phyloP scores from a whole-genome alignment of 2,797 vertebrate species.

The Megalops cyprinoides region DNA sequence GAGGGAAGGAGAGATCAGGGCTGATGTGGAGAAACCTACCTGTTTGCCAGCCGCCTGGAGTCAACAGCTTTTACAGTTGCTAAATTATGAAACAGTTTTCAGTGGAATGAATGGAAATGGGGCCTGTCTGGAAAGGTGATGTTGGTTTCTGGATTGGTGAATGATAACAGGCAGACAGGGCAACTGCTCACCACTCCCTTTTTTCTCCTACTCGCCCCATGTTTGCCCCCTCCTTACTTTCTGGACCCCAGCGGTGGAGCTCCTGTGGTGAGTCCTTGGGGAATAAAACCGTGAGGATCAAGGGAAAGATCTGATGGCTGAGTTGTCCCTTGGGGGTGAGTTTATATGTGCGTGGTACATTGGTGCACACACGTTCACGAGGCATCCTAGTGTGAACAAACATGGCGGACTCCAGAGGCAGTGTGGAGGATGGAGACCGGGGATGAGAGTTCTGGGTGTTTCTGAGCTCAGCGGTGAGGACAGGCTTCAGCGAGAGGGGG shows the following conservation, averaged over 20 bases:
- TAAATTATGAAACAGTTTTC: constrained; percentile 58
- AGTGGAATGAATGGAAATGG: constrained; percentile 69
- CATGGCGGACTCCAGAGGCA: too few species aligned
- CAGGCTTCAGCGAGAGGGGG: constrained; percentile 34
- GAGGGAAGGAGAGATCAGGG: constrained; percentile 56
- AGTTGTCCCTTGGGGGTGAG: too few species aligned
- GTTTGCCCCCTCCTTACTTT: constrained; percentile 39
- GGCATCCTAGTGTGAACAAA: too few species aligned
- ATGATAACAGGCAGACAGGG: constrained; percentile 58
- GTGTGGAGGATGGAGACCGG: too few species aligned
- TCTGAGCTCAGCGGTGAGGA: too few species aligned
- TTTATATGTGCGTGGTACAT: too few species aligned
- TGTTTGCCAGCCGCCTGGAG: constrained; percentile 56
- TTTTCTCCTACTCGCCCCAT: constrained; percentile 48
- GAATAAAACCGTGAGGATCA: neutral
- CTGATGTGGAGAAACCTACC: constrained; percentile 53
- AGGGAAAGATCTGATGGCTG: too few species aligned
- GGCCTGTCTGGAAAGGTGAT: constrained; percentile 64
- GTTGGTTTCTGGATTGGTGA: constrained; percentile 66
- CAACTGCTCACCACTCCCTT: constrained; percentile 11
- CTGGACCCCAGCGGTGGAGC: constrained; percentile 40
- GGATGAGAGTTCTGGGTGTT: neutral
- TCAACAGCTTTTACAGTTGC: constrained; percentile 65
- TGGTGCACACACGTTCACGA: too few species aligned
- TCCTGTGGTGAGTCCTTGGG: constrained; percentile 1